Evolutionary conservation across 2,888 invertebrate genomes (phyloP), one percentile per base, ranked within the genome.

Genomic region (Pyrochroa serraticornis): DNA sequence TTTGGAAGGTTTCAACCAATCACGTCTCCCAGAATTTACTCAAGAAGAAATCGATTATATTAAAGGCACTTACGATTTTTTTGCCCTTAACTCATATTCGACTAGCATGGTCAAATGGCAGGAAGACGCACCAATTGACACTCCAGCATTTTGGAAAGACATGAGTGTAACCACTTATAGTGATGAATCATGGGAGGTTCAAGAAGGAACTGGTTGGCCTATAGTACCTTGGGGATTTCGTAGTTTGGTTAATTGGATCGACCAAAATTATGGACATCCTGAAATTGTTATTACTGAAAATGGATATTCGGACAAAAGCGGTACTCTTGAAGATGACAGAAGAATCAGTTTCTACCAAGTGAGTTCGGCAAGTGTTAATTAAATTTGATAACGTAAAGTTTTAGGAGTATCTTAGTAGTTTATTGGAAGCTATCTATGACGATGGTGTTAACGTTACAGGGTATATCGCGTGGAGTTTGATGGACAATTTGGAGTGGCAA

Each of bases 71-170:
- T 81, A 70, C 60, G 89, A 90, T 71, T 89, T 87, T 74, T 78
- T 89, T 30, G 88, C 87, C 0, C 64, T 89, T 2, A 89, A 88
- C 69, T 82, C 85, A 52, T 90, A 87, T 73, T 83, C 85, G 0
- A 79, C 83, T 0, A 77, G 75, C 57, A 46, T 84, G 62, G 79
- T 80, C 0, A 64, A 79, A 6, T 50, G 69, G 14, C 46, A 64
- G 1, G 53, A 69, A 10, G 38, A 33, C 3, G 14, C 36, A 22
- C 48, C 47, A 6, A 57, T 51, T 7, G 48, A 34, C 1, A n/a
- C 10, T 13, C n/a, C 12, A 5, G 7, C 58, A 6, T 55, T 22
- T 22, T 22, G 22, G 22, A 22, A 22, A 22, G 36, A 36, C 36
- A 36, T 10, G 36, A 36, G 36, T 6, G 12, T 12, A 9, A 36